These are phyloP conservation scores for Flexamia atlantica DNA, from an alignment of 2,888 invertebrate species.

Conservation along the genomic window DNA sequence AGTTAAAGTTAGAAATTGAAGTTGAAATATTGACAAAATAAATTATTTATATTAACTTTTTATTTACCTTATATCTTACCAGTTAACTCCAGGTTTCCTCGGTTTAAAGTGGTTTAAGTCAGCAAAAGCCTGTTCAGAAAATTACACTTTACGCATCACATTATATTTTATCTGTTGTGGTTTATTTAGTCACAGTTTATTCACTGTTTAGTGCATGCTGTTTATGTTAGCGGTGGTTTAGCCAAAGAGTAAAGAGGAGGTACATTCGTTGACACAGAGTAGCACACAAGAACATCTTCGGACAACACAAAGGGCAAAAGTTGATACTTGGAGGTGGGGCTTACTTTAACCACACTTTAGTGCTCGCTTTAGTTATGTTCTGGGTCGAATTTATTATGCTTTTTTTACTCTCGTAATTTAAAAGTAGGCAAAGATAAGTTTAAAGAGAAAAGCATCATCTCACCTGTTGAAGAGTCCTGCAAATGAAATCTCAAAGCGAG, in stretches of 20 bases:
- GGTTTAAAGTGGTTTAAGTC: conserved; percentile 63
- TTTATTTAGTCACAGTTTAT: conserved; percentile 40
- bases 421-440: conserved; percentile 45
- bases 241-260: conserved; percentile 43
- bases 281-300: conserved; percentile 73
- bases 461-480: conserved; percentile 57
- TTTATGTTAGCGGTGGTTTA: conserved; percentile 36
- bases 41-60: conserved; percentile 60
- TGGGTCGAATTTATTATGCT: conserved; percentile 8
- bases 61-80: conserved; percentile 67
- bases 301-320: conserved; percentile 74
- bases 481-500: conserved; percentile 43
- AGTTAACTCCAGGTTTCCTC: conserved; percentile 61
- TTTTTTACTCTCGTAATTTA: conserved; percentile 31
- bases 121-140: conserved; percentile 66
- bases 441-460: conserved; percentile 39
- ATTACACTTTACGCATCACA: conserved; percentile 68
- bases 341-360: conserved; percentile 66
- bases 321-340: conserved; percentile 79
- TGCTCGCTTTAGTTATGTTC: conserved; percentile 43
- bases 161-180: conserved; percentile 24
- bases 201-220: conserved; percentile 53
- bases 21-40: conserved; percentile 54
- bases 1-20: conserved; percentile 8
- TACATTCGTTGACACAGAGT: conserved; percentile 22